These are phyloP conservation scores for Aurelia aurita DNA, from an alignment of 30 jellyfish, hydroid and myxozoan species.

Conservation along the genomic window DNA sequence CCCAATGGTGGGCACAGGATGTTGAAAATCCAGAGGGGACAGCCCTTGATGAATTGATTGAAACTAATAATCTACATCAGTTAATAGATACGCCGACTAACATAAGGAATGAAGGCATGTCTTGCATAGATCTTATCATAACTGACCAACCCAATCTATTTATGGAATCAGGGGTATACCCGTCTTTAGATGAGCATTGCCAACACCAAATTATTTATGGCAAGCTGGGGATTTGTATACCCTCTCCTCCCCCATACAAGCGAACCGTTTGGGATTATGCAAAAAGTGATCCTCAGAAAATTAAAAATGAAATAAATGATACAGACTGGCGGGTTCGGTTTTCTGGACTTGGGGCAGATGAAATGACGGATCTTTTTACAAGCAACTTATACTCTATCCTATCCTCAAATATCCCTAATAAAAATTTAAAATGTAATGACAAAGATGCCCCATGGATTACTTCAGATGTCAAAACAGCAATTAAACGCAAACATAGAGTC, in stretches of 20 bases:
- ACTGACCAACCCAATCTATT: conserved; percentile 18
- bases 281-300: not conserved
- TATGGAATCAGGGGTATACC: not conserved
- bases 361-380: conserved; percentile 41
- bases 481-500: conserved; percentile 45
- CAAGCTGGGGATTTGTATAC: conserved; percentile 15
- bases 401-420: conserved; percentile 20
- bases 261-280: conserved; percentile 39
- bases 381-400: not conserved
- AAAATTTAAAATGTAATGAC: conserved; percentile 22
- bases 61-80: conserved; percentile 19
- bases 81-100: conserved; percentile 5
- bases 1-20: conserved; percentile 45
- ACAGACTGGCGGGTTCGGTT: conserved; percentile 22
- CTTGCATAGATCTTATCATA: conserved; percentile 30
- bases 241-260: conserved; percentile 36
- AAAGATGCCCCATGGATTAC: conserved; percentile 43
- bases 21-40: conserved; percentile 33
- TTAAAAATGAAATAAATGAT: not conserved
- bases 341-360: conserved; percentile 27
- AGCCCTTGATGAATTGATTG: conserved; percentile 36
- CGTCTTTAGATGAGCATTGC: conserved; percentile 23
- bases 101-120: conserved; percentile 31
- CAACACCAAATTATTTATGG: conserved; percentile 35
- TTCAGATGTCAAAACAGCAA: conserved; percentile 35